Evolutionary conservation across 2,113 vertebrate species (phyloP), one percentile per base, ranked within the genome.

Genomic region (Corythaixoides concolor): DNA sequence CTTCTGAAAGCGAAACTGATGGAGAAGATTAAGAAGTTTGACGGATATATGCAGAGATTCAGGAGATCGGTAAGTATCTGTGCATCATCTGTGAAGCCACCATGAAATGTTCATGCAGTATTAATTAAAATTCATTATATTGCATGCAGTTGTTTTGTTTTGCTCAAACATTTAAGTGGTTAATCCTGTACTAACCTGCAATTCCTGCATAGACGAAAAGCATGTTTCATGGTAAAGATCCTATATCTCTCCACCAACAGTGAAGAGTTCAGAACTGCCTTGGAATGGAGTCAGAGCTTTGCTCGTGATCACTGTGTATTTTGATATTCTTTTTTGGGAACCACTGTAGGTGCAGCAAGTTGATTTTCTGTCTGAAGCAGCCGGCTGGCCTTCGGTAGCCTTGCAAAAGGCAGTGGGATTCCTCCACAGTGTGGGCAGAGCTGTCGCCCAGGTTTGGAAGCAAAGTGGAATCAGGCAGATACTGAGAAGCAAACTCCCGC

Each of bases 1-100:
- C 95, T 93, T 79, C 78, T 99, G 18, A 96, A 90, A 97, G 86
- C 50, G 21, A 97, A 52, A 82, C 94, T 99, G 53, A 50, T 95
- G 60, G 97, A 98, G 83, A 98, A 97, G 94, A 89, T 98, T 45
- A 97, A 93, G 75, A 95, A 94, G 28, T 69, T 98, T 50, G 98
- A 98, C 1, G 69, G 89, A 84, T 92, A 97, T 22, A 83, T 98
- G 62, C 74, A 60, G 62, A 83, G 76, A 60, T 85, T 97, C 78
- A 94, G 47, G 91, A 95, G 23, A 88, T 89, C 86, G 37, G 96
- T 97, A 93, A 96, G 96, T 92, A 63, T 49, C 58, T 76, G 30
- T 24, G 47, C 17, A 18, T 43, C 17, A 56, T 28, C 66, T 84
- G 19, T 64, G 58, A 85, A 64, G 62, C 59, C 37, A 88, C 12